phyloP scores from a whole-genome alignment of 2,113 vertebrate species.

The Polyodon spathula region DNA sequence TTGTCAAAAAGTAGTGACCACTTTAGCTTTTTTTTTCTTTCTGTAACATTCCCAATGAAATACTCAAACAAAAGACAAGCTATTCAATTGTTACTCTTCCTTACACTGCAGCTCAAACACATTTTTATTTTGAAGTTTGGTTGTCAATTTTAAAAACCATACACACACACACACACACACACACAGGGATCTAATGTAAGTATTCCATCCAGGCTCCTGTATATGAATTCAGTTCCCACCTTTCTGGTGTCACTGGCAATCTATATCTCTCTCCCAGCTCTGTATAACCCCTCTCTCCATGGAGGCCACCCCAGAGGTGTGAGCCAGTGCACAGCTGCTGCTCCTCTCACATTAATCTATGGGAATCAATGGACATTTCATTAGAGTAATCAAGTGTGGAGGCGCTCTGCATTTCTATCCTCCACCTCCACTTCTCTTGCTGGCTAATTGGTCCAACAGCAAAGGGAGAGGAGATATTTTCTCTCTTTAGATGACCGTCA shows the following conservation, averaged over 20 bases:
- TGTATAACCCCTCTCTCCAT: conserved; percentile 14
- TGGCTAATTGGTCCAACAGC: conserved; percentile 61
- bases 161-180: not conserved
- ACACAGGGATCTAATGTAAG: no score
- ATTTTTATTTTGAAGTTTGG: no score
- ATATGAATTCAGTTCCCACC: conserved; percentile 8
- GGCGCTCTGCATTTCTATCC: conserved; percentile 62
- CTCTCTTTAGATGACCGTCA: conserved; percentile 55
- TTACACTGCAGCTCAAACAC: no score
- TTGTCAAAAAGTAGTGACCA: no score
- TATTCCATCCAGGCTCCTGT: not conserved
- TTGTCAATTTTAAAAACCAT: no score
- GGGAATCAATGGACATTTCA: conserved; percentile 75
- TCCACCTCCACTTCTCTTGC: conserved; percentile 44
- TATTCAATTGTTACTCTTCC: no score
- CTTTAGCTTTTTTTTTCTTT: no score
- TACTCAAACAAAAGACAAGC: no score
- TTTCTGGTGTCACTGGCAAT: conserved; percentile 17
- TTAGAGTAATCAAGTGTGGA: conserved; percentile 74
- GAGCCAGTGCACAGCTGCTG: conserved; percentile 60
- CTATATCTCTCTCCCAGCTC: conserved; percentile 17
- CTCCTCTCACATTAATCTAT: conserved; percentile 75
- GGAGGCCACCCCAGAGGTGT: conserved; percentile 59
- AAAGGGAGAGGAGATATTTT: conserved; percentile 57
- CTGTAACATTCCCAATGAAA: no score